phyloP scores from a whole-genome alignment of 2,888 invertebrate genomes.

The Suillia variegata region DNA sequence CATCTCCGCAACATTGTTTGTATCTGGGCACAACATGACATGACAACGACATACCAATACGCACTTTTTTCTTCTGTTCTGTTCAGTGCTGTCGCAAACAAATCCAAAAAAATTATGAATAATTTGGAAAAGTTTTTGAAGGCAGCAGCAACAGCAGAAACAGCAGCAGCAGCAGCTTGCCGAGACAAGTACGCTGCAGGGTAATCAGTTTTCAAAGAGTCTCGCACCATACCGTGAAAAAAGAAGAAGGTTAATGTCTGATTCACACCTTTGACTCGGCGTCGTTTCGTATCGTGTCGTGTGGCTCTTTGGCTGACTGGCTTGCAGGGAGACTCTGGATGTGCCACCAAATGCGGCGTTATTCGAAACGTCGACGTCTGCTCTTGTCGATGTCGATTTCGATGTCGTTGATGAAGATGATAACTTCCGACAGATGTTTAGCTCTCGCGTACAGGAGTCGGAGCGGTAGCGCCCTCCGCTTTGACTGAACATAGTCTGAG shows the following conservation, averaged over 20 bases:
- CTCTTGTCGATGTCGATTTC: too few relatives aligned
- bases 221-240: background rate
- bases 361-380: background rate
- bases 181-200: constrained; percentile 33
- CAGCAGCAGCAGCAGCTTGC: constrained; percentile 39
- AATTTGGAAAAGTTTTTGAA: constrained; percentile 43
- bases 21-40: too few relatives aligned
- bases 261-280: constrained; percentile 29
- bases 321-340: background rate
- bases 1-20: constrained; percentile 19
- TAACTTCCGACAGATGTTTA: constrained; percentile 51
- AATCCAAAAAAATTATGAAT: constrained; percentile 44
- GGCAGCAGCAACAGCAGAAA: too few relatives aligned
- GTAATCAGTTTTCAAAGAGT: background rate
- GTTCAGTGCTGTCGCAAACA: constrained; percentile 8
- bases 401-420: too few relatives aligned
- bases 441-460: background rate
- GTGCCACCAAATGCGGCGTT: background rate
- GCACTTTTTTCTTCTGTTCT: background rate
- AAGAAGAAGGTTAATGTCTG: constrained; percentile 6
- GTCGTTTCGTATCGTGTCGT: constrained; percentile 20
- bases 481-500: too few relatives aligned
- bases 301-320: too few relatives aligned
- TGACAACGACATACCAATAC: constrained; percentile 13
- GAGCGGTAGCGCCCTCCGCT: background rate